These are phyloP conservation scores for Podargus strigoides DNA, from an alignment of 2,797 vertebrate species.

Conservation along the genomic window DNA sequence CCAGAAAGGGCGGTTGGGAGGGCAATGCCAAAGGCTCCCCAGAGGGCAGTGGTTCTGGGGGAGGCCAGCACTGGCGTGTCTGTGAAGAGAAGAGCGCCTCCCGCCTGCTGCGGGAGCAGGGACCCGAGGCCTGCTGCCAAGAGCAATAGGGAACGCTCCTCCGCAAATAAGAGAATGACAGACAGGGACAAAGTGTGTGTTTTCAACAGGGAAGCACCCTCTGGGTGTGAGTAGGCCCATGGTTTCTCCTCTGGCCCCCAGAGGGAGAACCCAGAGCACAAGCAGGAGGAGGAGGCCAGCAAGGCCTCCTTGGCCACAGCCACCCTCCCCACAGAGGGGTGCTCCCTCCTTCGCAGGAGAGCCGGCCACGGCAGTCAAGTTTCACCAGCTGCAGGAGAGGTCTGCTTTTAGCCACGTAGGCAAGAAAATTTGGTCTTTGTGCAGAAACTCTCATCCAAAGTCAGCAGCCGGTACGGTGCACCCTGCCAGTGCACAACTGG, in stretches of 20 bases:
- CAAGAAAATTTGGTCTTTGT: not conserved
- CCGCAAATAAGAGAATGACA: not conserved
- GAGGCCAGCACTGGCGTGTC: fast-evolving
- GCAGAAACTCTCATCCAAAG: not conserved
- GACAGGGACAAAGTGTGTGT: fast-evolving
- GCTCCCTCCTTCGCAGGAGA: not conserved
- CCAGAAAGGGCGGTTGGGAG: fast-evolving
- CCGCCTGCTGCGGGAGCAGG: fast-evolving
- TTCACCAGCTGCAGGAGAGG: fast-evolving
- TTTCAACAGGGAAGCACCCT: not conserved
- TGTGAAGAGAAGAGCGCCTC: not conserved
- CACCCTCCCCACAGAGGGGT: fast-evolving
- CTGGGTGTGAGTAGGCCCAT: not conserved
- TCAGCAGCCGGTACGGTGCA: not conserved
- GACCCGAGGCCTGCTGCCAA: fast-evolving
- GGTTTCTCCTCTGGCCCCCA: not conserved
- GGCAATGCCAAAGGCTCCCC: not conserved
- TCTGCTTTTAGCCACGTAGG: not conserved
- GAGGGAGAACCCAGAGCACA: fast-evolving
- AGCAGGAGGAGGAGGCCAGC: no score
- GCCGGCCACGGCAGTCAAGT: fast-evolving
- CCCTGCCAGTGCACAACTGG: not conserved
- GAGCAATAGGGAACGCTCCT: fast-evolving
- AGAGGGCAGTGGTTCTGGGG: not conserved
- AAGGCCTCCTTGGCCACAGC: fast-evolving